Evolutionary conservation across 2,113 vertebrate genomes (phyloP).

Genomic region (Tetrao urogallus): DNA sequence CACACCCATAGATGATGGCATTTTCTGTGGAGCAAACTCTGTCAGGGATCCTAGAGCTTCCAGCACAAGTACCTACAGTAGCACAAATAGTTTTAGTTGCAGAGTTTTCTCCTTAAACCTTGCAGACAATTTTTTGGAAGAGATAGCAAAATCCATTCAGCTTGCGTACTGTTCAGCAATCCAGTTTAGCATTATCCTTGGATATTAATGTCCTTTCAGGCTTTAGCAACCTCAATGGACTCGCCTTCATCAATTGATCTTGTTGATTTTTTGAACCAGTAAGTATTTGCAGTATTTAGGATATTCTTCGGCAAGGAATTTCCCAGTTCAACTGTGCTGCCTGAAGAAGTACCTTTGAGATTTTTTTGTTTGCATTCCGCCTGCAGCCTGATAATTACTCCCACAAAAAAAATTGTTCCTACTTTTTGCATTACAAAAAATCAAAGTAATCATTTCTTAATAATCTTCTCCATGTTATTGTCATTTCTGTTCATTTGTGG

Average conservation of each 20-base stretch:
- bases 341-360: not conserved
- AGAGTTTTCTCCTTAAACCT: not conserved
- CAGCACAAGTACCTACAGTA: not conserved
- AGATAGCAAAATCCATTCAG: not conserved
- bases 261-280: not conserved
- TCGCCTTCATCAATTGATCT: not conserved
- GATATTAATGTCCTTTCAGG: not conserved
- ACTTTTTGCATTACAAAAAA: not conserved
- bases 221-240: not conserved
- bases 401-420: not conserved
- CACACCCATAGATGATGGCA: not conserved
- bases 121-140: not conserved
- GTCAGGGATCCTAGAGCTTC: rapidly evolving
- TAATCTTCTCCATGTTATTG: not conserved
- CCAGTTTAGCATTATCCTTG: not conserved
- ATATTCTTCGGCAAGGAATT: not conserved
- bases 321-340: not conserved
- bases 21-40: not conserved
- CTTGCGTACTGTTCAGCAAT: not conserved
- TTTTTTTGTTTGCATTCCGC: not conserved
- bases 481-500: not conserved
- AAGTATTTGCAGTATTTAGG: not conserved
- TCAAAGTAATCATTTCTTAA: not conserved
- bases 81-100: not conserved
- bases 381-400: not conserved